A percentile compares a stretch with the other conserved stretches of the same genome.
phyloP scores from a whole-genome alignment of 1,140 invertebrate genomes.

The Centruroides vittatus region DNA sequence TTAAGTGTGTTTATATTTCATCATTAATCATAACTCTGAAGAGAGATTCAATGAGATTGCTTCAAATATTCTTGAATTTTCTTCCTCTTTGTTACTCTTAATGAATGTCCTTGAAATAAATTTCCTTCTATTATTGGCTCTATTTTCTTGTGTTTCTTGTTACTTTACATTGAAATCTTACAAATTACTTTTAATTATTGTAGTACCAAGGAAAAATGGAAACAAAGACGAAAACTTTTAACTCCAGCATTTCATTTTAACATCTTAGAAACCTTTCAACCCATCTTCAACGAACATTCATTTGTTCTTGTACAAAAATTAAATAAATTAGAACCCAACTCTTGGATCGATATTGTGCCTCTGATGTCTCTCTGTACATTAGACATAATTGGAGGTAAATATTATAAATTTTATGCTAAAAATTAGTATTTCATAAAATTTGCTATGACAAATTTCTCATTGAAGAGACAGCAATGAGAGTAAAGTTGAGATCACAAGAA shows the following conservation, averaged over 20 bases:
- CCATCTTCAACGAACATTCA: slow-evolving; percentile 37
- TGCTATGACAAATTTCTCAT: slow-evolving; percentile 29
- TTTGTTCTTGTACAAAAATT: slow-evolving; percentile 22
- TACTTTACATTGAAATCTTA: too few relatives aligned
- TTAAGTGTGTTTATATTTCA: too few relatives aligned
- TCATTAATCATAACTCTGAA: too few relatives aligned
- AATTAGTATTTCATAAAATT: too few relatives aligned
- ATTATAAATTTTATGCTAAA: too few relatives aligned
- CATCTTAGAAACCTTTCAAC: slow-evolving; percentile 36
- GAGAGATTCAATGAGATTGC: too few relatives aligned
- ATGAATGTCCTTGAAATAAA: too few relatives aligned
- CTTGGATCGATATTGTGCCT: slow-evolving; percentile 8
- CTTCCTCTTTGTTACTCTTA: too few relatives aligned
- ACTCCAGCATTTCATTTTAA: slow-evolving; percentile 37
- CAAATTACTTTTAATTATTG: too few relatives aligned
- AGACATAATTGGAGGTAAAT: slow-evolving; percentile 14
- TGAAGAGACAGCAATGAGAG: slow-evolving; percentile 73
- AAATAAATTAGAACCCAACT: slow-evolving; percentile 21
- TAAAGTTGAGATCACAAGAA: slow-evolving; percentile 48
- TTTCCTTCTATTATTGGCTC: too few relatives aligned
- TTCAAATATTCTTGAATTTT: too few relatives aligned
- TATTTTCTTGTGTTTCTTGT: too few relatives aligned
- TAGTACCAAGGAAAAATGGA: slow-evolving; percentile 32
- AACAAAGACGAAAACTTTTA: slow-evolving; percentile 31
- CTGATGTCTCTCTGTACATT: slow-evolving; percentile 3